Evolutionary conservation across 1,140 invertebrate species (phyloP).

Genomic region (Philopotamus ludificatus): DNA sequence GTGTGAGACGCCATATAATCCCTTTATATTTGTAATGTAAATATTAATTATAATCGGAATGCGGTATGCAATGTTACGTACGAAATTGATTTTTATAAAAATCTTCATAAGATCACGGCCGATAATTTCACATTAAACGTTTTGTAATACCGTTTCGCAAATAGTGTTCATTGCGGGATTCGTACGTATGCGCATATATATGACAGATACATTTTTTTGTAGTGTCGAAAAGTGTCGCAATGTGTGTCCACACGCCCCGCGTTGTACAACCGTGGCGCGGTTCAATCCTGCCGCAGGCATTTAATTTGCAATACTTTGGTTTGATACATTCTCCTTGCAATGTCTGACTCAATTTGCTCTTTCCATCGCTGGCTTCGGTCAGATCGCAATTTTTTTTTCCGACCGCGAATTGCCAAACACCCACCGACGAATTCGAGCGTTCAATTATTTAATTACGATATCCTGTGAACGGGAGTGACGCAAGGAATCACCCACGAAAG

Average conservation of each 20-base stretch:
- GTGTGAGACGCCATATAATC: too few species aligned
- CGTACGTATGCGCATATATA: not conserved
- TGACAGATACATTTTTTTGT: slow-evolving; percentile 6
- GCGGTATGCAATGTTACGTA: too few species aligned
- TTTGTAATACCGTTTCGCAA: slow-evolving; percentile 19
- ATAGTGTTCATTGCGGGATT: not conserved
- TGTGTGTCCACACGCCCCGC: slow-evolving; percentile 15
- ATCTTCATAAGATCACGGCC: too few species aligned
- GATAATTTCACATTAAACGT: too few species aligned
- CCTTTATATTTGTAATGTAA: too few species aligned
- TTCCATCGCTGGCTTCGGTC: not conserved
- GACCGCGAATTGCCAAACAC: not conserved
- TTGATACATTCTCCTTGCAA: not conserved
- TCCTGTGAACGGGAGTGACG: not conserved
- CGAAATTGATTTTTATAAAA: too few species aligned
- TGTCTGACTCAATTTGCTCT: slow-evolving; percentile 11
- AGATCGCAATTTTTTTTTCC: not conserved
- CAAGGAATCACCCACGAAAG: too few species aligned
- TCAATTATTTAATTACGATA: not conserved
- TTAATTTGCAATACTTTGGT: slow-evolving; percentile 24
- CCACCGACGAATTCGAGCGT: not conserved
- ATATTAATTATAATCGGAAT: too few species aligned
- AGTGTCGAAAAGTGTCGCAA: slow-evolving; percentile 12
- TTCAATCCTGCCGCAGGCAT: slow-evolving; percentile 14
- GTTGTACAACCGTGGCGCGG: slow-evolving; percentile 3